Conservation (phyloP, 1,140 invertebrate genomes). For the Kradibia gibbosae region DNA sequence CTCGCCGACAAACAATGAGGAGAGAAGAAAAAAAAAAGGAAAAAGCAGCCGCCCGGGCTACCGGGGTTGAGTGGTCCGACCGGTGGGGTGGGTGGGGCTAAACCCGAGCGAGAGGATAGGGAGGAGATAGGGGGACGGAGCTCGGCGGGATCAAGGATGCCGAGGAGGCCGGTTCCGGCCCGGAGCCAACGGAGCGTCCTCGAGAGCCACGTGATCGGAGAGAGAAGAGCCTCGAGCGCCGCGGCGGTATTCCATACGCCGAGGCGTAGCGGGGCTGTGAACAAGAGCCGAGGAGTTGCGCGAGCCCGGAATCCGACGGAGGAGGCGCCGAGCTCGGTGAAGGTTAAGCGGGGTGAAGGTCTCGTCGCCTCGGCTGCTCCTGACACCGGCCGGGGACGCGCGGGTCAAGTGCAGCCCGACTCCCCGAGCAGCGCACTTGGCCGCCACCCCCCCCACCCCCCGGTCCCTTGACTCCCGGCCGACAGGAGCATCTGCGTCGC, state of each 20-base stretch:
- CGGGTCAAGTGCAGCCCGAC: conserved; percentile 1
- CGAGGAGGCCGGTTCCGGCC: background rate
- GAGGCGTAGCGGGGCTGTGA: background rate
- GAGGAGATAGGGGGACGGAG: too few species aligned
- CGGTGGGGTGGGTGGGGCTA: too few species aligned
- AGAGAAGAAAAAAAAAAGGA: background rate
- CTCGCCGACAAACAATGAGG: background rate
- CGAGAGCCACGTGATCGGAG: background rate
- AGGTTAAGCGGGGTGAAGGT: conserved; percentile 73
- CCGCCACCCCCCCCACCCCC: background rate
- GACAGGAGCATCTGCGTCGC: background rate
- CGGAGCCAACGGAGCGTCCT: background rate
- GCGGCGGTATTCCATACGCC: background rate
- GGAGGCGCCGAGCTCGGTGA: conserved; percentile 67
- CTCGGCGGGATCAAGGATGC: background rate
- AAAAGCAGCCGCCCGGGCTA: background rate
- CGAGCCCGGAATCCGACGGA: conserved; percentile 61
- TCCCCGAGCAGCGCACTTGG: background rate
- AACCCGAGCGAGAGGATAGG: too few species aligned
- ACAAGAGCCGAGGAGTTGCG: too few species aligned
- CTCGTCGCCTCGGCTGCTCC: conserved; percentile 56
- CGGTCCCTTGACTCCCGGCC: background rate
- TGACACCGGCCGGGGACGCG: background rate
- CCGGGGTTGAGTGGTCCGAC: background rate
- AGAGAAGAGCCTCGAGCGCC: background rate